A percentile compares a stretch with the other conserved stretches of the same genome.
Conservation (phyloP, 2,888 invertebrate species). For the Tipula unca region DNA sequence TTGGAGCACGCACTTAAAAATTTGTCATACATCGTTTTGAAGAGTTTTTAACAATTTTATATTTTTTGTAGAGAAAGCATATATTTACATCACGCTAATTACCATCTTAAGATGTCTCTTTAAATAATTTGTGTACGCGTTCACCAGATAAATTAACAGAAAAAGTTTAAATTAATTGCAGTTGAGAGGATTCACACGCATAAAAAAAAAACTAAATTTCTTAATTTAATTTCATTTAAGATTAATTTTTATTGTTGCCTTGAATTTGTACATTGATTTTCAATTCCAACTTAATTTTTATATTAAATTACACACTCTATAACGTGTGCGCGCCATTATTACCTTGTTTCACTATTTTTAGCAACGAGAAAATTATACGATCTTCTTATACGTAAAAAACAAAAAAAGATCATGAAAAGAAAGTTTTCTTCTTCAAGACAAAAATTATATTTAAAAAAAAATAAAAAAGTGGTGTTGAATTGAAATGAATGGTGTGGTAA, state of each 20-base stretch:
- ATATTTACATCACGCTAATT: not conserved
- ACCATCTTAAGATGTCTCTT: not conserved
- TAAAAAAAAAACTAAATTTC: not conserved
- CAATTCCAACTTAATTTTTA: not conserved
- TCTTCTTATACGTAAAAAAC: not conserved
- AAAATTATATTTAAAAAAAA: not conserved
- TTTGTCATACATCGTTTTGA: not conserved
- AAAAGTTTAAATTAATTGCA: too few relatives aligned
- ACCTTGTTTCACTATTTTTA: slow-evolving; percentile 14
- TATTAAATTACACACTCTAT: not conserved
- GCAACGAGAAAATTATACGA: slow-evolving; percentile 8
- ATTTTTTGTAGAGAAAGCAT: not conserved
- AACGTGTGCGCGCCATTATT: slow-evolving; percentile 4
- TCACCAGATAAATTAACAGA: too few relatives aligned
- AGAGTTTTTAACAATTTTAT: not conserved
- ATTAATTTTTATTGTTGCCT: not conserved
- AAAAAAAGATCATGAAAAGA: not conserved
- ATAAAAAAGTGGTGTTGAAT: not conserved
- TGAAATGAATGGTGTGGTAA: not conserved
- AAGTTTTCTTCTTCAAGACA: not conserved
- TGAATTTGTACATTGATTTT: slow-evolving; percentile 14
- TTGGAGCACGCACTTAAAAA: not conserved
- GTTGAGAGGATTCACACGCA: too few relatives aligned
- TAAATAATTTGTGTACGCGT: not conserved
- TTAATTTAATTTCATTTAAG: not conserved